Conservation (phyloP, 2,113 vertebrate genomes). For the Muntiacus reevesi region DNA sequence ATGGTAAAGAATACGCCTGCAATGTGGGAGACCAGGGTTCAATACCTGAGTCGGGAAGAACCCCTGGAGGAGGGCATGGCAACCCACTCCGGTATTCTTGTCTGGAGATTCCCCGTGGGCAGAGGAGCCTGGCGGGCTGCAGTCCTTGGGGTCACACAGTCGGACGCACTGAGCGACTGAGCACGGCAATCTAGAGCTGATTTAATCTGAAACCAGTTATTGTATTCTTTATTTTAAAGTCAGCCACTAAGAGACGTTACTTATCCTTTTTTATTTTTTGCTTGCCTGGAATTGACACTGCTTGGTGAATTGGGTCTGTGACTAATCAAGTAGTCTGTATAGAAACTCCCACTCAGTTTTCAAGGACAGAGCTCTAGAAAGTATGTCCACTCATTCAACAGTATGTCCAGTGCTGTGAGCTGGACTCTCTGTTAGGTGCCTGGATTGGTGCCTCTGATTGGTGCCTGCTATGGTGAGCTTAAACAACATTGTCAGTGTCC, state of each 20-base stretch:
- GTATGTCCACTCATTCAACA: not conserved
- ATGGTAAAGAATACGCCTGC: not conserved
- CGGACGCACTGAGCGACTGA: not conserved
- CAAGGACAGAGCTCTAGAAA: not conserved
- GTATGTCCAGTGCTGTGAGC: not conserved
- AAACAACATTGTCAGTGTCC: not conserved
- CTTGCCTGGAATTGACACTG: not conserved
- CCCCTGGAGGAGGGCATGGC: not conserved
- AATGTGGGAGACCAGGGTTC: not conserved
- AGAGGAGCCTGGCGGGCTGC: not conserved
- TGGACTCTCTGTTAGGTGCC: not conserved
- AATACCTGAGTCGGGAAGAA: not conserved
- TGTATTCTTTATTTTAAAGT: not conserved
- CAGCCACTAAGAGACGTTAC: not conserved
- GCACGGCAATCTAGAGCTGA: not conserved
- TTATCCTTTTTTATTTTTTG: not conserved
- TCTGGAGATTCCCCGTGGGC: not conserved
- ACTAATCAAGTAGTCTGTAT: not conserved
- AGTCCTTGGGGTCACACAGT: not conserved
- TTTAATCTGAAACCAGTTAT: not conserved
- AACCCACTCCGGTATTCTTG: not conserved
- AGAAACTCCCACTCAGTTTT: not conserved
- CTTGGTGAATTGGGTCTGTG: not conserved
- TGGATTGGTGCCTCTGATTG: no score
- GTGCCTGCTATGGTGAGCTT: not conserved